Conservation (phyloP, 2,113 vertebrate species). For the Spilogale gracilis region DNA sequence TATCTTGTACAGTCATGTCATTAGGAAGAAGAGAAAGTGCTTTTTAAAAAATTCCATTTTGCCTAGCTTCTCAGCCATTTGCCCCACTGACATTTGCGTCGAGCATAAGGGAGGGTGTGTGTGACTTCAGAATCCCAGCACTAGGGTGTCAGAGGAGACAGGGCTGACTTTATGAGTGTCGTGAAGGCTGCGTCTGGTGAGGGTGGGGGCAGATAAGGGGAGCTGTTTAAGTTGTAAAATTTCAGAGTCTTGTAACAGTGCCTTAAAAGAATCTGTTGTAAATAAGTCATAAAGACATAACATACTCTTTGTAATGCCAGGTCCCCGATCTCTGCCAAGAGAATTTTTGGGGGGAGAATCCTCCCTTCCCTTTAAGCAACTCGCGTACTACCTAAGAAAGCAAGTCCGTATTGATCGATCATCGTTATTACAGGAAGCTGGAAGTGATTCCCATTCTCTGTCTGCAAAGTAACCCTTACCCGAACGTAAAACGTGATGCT, state of each 20-base stretch:
- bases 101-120: background rate
- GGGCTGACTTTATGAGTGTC: background rate
- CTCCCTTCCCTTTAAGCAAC: background rate
- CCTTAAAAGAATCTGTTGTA: conserved; percentile 7
- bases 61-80: background rate
- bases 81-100: background rate
- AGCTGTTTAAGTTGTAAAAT: background rate
- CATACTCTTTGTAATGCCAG: background rate
- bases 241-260: conserved; percentile 21
- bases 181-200: background rate
- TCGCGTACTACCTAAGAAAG: background rate
- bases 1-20: background rate
- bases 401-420: background rate
- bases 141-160: background rate
- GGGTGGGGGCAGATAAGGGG: background rate
- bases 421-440: background rate
- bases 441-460: background rate
- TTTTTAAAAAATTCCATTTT: background rate
- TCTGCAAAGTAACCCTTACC: background rate
- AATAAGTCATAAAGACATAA: conserved; percentile 50
- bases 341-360: background rate
- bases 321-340: conserved; percentile 14
- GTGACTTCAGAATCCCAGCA: background rate
- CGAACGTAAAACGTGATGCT: background rate
- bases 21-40: background rate